Conservation (phyloP, 2,113 vertebrate species). For the Phalacrocorax pelagicus region DNA sequence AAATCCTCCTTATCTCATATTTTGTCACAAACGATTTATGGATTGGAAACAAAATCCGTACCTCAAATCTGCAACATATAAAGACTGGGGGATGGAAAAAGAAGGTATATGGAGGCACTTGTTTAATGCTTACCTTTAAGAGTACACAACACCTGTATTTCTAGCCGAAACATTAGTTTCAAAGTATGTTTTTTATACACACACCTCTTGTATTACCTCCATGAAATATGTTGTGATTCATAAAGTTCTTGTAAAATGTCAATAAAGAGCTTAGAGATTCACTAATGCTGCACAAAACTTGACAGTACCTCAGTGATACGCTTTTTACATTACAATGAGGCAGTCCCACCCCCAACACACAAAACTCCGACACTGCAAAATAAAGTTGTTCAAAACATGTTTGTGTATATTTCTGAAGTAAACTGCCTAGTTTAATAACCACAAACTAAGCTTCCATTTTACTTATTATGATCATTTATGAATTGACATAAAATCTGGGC, state of each 20-base stretch:
- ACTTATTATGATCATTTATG: not conserved
- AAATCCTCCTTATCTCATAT: not conserved
- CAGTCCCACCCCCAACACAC: accelerated
- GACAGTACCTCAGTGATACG: not conserved
- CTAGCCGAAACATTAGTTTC: not conserved
- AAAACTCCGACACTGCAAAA: not conserved
- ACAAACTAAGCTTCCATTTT: not conserved
- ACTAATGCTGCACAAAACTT: not conserved
- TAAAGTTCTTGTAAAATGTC: not conserved
- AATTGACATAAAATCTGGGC: not conserved
- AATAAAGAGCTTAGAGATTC: not conserved
- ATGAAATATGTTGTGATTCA: not conserved
- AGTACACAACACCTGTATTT: not conserved
- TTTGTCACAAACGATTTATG: not conserved
- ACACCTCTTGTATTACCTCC: not conserved
- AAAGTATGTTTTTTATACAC: not conserved
- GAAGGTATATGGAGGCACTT: not conserved
- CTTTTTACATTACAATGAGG: not conserved
- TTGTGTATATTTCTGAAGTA: not conserved
- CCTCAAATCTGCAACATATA: not conserved
- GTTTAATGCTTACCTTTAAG: not conserved
- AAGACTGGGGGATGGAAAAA: not conserved
- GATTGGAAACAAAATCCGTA: not conserved
- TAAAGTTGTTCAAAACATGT: not conserved
- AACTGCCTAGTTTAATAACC: not conserved